These are phyloP conservation scores for Tragelaphus buxtoni DNA, from an alignment of 2,113 vertebrate species.

Conservation along the genomic window DNA sequence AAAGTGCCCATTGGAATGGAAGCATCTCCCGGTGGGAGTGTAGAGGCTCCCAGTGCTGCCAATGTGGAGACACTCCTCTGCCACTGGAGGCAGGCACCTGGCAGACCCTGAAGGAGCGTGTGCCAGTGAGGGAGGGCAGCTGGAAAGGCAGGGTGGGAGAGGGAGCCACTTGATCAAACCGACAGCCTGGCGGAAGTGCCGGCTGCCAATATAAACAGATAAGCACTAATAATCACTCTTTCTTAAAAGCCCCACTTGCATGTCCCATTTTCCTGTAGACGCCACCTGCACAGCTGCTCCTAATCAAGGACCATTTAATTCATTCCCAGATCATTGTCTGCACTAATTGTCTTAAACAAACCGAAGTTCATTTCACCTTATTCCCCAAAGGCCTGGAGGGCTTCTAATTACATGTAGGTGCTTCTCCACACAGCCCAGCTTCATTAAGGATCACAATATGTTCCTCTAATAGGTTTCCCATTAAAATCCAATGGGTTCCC, in stretches of 20 bases:
- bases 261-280: constrained; percentile 69
- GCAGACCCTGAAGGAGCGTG: neutral
- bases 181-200: neutral
- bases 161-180: neutral
- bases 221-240: constrained; percentile 58
- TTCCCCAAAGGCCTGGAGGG: constrained; percentile 76
- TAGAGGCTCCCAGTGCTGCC: neutral
- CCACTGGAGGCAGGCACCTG: neutral
- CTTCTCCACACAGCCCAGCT: constrained; percentile 74
- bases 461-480: constrained; percentile 83
- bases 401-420: constrained; percentile 85
- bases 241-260: constrained; percentile 55
- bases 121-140: neutral
- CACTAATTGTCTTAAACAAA: constrained; percentile 84
- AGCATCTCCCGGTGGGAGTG: neutral
- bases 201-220: constrained; percentile 60
- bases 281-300: constrained; percentile 76
- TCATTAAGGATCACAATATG: constrained; percentile 83
- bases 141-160: neutral
- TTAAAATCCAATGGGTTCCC: constrained; percentile 82
- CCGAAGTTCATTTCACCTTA: constrained; percentile 81
- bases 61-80: neutral
- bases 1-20: neutral
- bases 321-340: constrained; percentile 81
- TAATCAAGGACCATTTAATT: constrained; percentile 78